Percentiles rank a stretch among this genome's conserved stretches.
These are phyloP conservation scores for Dunckerocampus dactyliophorus DNA, from an alignment of 2,113 vertebrate species.

Conservation along the genomic window DNA sequence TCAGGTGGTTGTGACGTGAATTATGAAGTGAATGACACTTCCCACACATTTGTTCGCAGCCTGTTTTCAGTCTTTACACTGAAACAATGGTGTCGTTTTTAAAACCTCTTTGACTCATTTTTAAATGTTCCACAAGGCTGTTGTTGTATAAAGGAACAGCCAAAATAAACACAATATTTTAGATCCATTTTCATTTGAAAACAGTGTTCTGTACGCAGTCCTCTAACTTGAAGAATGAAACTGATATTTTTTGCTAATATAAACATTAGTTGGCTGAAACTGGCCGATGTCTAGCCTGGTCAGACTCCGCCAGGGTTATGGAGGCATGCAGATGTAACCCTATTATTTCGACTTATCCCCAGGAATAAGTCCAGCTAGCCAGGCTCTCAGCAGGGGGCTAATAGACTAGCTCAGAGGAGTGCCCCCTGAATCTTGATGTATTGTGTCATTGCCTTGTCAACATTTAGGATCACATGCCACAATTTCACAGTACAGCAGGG, in stretches of 20 bases:
- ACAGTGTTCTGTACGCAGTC: neutral
- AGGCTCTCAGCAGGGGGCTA: slow-evolving; percentile 66
- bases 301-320: slow-evolving; percentile 24
- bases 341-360: slow-evolving; percentile 61
- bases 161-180: too few relatives aligned
- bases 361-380: slow-evolving; percentile 62
- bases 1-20: too few relatives aligned
- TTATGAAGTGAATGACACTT: too few relatives aligned
- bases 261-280: slow-evolving; percentile 47
- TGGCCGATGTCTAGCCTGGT: slow-evolving; percentile 4
- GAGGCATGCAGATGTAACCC: slow-evolving; percentile 47
- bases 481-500: slow-evolving; percentile 76
- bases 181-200: neutral
- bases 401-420: slow-evolving; percentile 63
- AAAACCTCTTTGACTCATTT: too few relatives aligned
- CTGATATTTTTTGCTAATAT: neutral
- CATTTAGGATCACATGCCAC: slow-evolving; percentile 79
- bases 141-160: too few relatives aligned
- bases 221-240: neutral
- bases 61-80: too few relatives aligned
- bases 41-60: too few relatives aligned
- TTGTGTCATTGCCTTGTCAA: slow-evolving; percentile 76
- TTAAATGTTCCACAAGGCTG: too few relatives aligned
- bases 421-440: slow-evolving; percentile 56
- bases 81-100: too few relatives aligned